These are phyloP conservation scores for Hemibagrus wyckioides DNA, from an alignment of 2,113 vertebrate species.

Conservation along the genomic window DNA sequence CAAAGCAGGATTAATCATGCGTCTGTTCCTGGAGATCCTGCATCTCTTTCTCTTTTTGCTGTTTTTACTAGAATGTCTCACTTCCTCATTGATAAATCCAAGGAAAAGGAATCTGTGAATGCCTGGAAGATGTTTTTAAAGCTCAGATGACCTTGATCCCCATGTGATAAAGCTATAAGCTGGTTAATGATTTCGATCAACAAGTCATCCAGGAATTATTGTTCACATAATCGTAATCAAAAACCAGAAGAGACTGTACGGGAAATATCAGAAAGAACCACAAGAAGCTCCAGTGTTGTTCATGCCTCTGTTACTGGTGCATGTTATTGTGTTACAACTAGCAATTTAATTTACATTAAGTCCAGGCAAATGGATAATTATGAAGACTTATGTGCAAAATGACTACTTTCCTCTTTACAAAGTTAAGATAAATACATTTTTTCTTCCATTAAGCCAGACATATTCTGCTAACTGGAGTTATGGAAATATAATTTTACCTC, in stretches of 20 bases:
- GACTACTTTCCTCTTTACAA: conserved; percentile 60
- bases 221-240: conserved; percentile 37
- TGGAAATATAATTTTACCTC: conserved; percentile 69
- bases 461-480: conserved; percentile 64
- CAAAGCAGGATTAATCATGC: conserved; percentile 75
- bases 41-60: conserved; percentile 59
- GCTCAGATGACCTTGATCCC: conserved; percentile 10
- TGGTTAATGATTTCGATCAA: conserved; percentile 31
- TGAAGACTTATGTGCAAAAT: conserved; percentile 63
- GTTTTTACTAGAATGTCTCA: conserved; percentile 64
- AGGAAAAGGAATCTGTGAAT: conserved; percentile 65
- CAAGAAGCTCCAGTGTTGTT: background rate
- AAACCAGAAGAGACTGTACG: background rate
- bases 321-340: conserved; percentile 67
- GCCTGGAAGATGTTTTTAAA: conserved; percentile 26
- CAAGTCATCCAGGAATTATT: conserved; percentile 24
- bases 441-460: conserved; percentile 60
- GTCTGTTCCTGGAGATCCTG: conserved; percentile 65
- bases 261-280: conserved; percentile 26
- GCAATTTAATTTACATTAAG: conserved; percentile 71
- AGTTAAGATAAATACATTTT: conserved; percentile 66
- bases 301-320: conserved; percentile 61
- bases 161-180: conserved; percentile 22
- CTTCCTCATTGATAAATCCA: conserved; percentile 79
- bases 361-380: conserved; percentile 65